Evolutionary conservation across 2,797 vertebrate genomes (phyloP).

Genomic region (Megalops cyprinoides): DNA sequence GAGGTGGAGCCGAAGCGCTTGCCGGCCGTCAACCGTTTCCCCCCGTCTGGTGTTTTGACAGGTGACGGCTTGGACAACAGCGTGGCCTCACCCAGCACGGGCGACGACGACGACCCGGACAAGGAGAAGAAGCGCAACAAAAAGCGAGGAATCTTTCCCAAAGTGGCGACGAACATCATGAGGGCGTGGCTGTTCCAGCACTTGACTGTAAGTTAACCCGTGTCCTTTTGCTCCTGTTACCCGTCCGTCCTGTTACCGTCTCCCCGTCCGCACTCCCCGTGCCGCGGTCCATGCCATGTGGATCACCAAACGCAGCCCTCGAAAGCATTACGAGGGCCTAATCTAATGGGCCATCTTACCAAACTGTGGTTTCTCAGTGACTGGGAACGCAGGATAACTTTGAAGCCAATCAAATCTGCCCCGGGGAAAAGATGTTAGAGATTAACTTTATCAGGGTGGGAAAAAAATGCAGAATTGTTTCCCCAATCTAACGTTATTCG

Average conservation of each 20-base stretch:
- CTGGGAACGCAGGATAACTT: constrained; percentile 61
- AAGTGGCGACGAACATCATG: constrained; percentile 99
- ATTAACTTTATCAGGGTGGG: constrained; percentile 65
- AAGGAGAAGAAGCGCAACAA: constrained; percentile 99
- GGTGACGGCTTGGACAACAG: constrained; percentile 99
- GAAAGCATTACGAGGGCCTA: constrained; percentile 58
- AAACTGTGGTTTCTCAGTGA: constrained; percentile 45
- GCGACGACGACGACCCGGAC: constrained; percentile 98
- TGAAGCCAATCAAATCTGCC: constrained; percentile 60
- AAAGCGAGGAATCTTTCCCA: constrained; percentile 99
- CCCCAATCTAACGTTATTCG: background rate
- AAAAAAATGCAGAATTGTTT: background rate
- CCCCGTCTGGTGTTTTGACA: constrained; percentile 80
- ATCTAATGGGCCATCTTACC: constrained; percentile 55
- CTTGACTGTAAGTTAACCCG: constrained; percentile 92
- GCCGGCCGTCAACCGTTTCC: constrained; percentile 51
- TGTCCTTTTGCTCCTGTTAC: constrained; percentile 31
- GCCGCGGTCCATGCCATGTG: background rate
- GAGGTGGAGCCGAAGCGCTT: background rate
- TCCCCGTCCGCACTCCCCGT: background rate
- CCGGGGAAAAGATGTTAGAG: constrained; percentile 54
- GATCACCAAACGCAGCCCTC: constrained; percentile 47
- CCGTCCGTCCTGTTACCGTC: too few species aligned
- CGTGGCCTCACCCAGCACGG: constrained; percentile 98
- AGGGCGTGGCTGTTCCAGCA: constrained; percentile 99